Evolutionary conservation across 2,113 vertebrate species (phyloP).

Genomic region (Triplophysa siluroides): DNA sequence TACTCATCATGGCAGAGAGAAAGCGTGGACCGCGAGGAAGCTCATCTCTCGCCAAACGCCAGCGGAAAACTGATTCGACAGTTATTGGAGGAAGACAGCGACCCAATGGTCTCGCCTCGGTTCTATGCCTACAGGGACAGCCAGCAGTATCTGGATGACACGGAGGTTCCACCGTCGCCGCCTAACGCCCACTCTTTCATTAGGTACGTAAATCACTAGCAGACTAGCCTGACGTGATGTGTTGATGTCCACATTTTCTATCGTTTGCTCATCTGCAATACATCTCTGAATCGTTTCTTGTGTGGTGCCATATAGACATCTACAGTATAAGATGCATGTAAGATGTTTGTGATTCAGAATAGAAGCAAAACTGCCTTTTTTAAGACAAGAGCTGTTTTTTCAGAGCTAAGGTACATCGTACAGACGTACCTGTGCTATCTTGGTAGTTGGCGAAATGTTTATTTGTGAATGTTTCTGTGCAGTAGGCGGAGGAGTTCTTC

Average conservation of each 20-base stretch:
- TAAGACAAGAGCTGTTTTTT: too few species aligned
- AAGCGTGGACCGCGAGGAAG: conserved; percentile 82
- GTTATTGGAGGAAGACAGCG: conserved; percentile 87
- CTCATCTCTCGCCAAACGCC: conserved; percentile 84
- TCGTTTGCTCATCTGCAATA: too few species aligned
- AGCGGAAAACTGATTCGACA: conserved; percentile 89
- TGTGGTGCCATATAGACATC: too few species aligned
- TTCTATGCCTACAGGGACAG: conserved; percentile 92
- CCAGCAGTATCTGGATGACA: conserved; percentile 92
- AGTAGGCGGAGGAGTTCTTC: conserved; percentile 91
- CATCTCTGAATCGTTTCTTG: too few species aligned
- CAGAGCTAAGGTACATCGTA: too few species aligned
- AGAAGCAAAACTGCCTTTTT: not conserved
- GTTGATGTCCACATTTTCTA: too few species aligned
- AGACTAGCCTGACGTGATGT: too few species aligned
- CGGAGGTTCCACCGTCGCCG: conserved; percentile 97
- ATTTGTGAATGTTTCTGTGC: not conserved
- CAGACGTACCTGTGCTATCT: too few species aligned
- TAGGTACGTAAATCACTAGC: conserved; percentile 79
- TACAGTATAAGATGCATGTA: too few species aligned
- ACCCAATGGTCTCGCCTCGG: conserved; percentile 95
- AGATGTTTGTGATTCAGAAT: too few species aligned
- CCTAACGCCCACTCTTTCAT: conserved; percentile 93
- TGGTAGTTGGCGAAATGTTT: too few species aligned
- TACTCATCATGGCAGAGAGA: conserved; percentile 86